Base-by-base conservation (phyloP, 2,797 vertebrate genomes). In the Myoxocephalus aenaeus region DNA sequence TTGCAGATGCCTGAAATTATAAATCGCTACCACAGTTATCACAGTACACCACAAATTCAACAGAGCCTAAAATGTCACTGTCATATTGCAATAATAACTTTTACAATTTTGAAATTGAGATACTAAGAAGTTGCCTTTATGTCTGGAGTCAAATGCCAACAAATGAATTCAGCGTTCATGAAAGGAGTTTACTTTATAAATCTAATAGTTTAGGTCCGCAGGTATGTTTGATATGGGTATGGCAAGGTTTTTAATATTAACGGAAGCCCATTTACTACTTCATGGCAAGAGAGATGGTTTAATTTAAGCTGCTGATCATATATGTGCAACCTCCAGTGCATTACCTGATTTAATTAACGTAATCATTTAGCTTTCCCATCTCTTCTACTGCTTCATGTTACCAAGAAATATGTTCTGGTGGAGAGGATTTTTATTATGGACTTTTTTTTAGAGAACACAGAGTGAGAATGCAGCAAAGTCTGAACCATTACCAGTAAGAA, bases 1-100 rank as follows among this genome's bases (percentile, higher is more conserved):
- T 92, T 12, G 96, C 89, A 20, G 97, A 96, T 20, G 95, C 88
- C 97, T 97, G 38, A 22, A 53, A 85, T 22, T 9, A 74, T 25
- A 53, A 75, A 71, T 2, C 54, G 20, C 62, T 42, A 56, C 1
- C 7, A 32, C 22, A 48, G 10, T 77, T 42, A 71, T 27, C 9
- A 40, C 10, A 54, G 22, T 9, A 15, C n/a, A 40, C n/a, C 36
- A 64, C 2, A 44, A 42, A 38, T 27, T 70, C 22, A 57, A 70
- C 7, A 59, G 13, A 36, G 22, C 7, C 44, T 13, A 27, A n/a
- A 1, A 58, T 22, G 17, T 38, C 17, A 27, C 27, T 32, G 50
- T 65, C 22, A 54, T 51, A 25, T 1, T 63, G 5, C 27, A 57
- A 29, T 34, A n/a, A 53, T 11, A 29, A 36, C 0, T 40, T 64